A percentile compares a stretch with the other conserved stretches of the same genome.
phyloP scores from a whole-genome alignment of 1,140 invertebrate genomes.

The Diplogasteroides magnus region DNA sequence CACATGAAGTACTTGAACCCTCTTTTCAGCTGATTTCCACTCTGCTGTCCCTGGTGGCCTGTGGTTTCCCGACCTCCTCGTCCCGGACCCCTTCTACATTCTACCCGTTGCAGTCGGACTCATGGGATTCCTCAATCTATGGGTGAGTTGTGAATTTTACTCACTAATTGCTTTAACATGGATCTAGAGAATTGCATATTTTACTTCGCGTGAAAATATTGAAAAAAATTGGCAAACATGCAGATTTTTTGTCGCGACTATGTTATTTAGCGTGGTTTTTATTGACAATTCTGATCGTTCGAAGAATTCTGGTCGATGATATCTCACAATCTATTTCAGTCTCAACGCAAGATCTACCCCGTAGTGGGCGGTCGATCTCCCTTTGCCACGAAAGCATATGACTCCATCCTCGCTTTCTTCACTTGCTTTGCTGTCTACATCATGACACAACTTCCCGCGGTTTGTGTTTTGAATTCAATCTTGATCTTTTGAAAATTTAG shows the following conservation, averaged over 20 bases:
- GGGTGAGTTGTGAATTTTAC: conserved; percentile 18
- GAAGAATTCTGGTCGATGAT: too few species aligned
- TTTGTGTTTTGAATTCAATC: conserved; percentile 16
- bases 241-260: not conserved
- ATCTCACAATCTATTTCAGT: conserved; percentile 38
- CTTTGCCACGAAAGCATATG: conserved; percentile 31
- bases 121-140: conserved; percentile 44
- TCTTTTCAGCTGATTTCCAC: conserved; percentile 36
- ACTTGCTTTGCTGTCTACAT: conserved; percentile 40
- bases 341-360: conserved; percentile 44
- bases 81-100: conserved; percentile 41
- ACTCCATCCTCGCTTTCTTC: conserved; percentile 34
- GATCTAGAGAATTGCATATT: too few species aligned
- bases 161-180: too few species aligned
- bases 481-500: not conserved
- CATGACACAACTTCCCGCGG: conserved; percentile 41
- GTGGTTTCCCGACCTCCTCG: conserved; percentile 39
- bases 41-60: conserved; percentile 35
- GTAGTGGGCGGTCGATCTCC: conserved; percentile 22
- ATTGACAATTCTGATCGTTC: not conserved
- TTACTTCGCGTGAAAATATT: too few species aligned
- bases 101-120: conserved; percentile 40
- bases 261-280: not conserved
- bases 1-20: not conserved
- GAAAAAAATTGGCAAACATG: too few species aligned